Conservation (phyloP, 2,797 vertebrate genomes). For the Sebastes wilsoni region DNA sequence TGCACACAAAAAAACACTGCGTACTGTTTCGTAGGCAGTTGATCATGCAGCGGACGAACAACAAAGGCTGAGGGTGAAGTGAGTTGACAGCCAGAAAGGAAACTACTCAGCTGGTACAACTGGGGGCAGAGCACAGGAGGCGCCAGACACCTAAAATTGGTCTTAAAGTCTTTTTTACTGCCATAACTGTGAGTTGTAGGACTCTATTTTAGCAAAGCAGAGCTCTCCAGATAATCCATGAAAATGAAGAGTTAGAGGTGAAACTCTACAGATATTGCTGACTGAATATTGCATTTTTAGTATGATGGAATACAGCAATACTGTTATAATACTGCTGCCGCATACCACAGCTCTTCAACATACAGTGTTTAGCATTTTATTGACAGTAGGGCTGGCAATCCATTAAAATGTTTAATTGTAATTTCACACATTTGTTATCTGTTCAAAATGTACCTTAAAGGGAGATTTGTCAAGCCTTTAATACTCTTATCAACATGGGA, state of each 20-base stretch:
- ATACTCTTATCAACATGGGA: no score
- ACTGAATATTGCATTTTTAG: neutral
- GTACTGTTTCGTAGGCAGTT: slow-evolving; percentile 6
- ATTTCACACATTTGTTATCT: no score
- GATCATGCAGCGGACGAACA: slow-evolving; percentile 26
- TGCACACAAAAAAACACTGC: slow-evolving; percentile 19
- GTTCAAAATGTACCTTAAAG: no score
- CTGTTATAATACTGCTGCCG: neutral
- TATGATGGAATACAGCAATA: neutral
- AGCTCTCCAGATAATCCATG: neutral
- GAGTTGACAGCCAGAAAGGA: slow-evolving; percentile 31
- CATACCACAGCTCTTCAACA: neutral
- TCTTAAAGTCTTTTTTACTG: neutral
- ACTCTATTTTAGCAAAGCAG: neutral
- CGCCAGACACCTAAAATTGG: neutral
- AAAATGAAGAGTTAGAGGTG: neutral
- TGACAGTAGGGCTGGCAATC: neutral
- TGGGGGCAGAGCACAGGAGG: neutral
- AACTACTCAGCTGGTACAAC: slow-evolving; percentile 31
- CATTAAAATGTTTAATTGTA: no score
- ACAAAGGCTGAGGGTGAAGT: slow-evolving; percentile 29
- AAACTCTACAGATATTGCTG: neutral
- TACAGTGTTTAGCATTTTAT: neutral
- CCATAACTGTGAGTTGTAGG: neutral
- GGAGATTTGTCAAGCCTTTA: no score